A percentile compares a stretch with the other conserved stretches of the same genome.
Evolutionary conservation across 2,888 invertebrate species (phyloP).

Genomic region (Altica lythri): DNA sequence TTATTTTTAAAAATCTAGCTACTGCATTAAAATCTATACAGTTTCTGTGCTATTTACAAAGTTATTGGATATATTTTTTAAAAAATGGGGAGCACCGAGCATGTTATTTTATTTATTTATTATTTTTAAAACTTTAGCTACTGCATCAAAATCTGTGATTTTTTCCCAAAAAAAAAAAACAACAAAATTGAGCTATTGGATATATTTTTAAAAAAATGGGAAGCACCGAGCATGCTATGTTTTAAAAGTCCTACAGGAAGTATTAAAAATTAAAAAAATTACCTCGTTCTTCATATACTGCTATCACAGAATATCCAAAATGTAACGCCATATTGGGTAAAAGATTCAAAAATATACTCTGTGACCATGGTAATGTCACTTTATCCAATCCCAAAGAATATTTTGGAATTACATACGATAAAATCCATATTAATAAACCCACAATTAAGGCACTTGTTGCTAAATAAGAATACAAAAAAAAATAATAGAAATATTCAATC

Average conservation of each 20-base stretch:
- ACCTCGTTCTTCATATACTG: slow-evolving; percentile 53
- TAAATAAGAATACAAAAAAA: slow-evolving; percentile 37
- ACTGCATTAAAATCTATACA: too few species aligned
- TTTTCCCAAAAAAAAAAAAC: too few species aligned
- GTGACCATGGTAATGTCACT: slow-evolving; percentile 32
- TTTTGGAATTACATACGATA: slow-evolving; percentile 50
- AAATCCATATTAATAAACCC: slow-evolving; percentile 52
- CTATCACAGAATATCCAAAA: slow-evolving; percentile 50
- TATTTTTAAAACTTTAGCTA: too few species aligned
- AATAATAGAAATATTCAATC: too few species aligned
- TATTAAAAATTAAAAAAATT: slow-evolving; percentile 14
- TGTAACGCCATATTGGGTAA: slow-evolving; percentile 53
- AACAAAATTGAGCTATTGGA: too few species aligned
- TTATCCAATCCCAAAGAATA: slow-evolving; percentile 36
- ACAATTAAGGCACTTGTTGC: slow-evolving; percentile 51
- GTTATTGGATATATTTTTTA: too few species aligned
- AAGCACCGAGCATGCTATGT: too few species aligned
- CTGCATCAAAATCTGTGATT: too few species aligned
- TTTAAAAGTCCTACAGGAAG: background rate
- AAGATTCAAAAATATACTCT: slow-evolving; percentile 45
- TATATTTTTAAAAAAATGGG: background rate
- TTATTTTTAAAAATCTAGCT: too few species aligned
- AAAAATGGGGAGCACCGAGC: too few species aligned
- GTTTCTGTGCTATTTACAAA: too few species aligned
- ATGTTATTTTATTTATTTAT: too few species aligned